Conservation (phyloP, 2,113 vertebrate genomes). For the Micromys minutus region DNA sequence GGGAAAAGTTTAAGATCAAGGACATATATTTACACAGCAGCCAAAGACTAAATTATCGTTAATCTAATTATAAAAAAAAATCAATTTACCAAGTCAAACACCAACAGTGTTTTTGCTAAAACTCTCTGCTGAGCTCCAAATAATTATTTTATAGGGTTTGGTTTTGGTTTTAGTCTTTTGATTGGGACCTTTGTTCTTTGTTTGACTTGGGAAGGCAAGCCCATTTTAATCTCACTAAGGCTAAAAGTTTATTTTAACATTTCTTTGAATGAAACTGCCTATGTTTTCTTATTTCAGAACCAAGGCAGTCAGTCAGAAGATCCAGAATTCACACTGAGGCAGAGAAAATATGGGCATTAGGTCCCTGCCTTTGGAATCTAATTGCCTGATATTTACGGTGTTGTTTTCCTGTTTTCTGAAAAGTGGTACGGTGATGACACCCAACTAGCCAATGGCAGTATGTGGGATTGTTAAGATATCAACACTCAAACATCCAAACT, state of each 20-base stretch:
- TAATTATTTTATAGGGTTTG: not conserved
- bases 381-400: not conserved
- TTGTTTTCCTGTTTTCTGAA: constrained; percentile 17
- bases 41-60: constrained; percentile 1
- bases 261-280: not conserved
- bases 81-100: not conserved
- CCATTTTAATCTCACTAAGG: not conserved
- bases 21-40: not conserved
- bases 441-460: not conserved
- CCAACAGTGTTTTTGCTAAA: not conserved
- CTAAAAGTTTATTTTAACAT: not conserved
- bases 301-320: not conserved
- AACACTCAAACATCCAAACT: not conserved
- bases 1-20: not conserved
- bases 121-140: not conserved
- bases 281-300: constrained; percentile 25
- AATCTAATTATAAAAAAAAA: not conserved
- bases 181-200: not conserved
- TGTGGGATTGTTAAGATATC: not conserved
- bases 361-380: not conserved
- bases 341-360: not conserved
- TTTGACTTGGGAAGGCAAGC: not conserved
- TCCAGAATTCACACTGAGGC: not conserved
- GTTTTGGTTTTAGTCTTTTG: not conserved
- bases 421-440: not conserved